Evolutionary conservation across 53 echinoderm and acorn worm genomes (phyloP).

Genomic region (Echinometra lucunter): DNA sequence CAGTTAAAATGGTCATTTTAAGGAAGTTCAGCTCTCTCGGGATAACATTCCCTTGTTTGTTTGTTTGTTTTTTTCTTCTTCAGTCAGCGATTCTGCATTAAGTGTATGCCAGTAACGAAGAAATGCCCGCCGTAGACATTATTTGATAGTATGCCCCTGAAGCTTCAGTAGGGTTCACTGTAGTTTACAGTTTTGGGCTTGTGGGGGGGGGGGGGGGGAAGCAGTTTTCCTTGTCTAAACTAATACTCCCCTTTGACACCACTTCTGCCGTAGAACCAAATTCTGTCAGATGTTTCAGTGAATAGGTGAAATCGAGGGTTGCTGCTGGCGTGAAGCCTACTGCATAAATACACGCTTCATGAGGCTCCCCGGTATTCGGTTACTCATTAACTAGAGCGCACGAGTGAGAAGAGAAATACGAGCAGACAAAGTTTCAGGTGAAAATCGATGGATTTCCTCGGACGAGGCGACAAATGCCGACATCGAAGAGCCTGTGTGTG

Average conservation of each 20-base stretch:
- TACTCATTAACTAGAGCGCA: slow-evolving; percentile 66
- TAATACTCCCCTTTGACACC: background rate
- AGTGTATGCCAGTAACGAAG: too few relatives aligned
- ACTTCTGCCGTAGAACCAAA: background rate
- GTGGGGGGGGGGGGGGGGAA: background rate
- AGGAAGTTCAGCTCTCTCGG: too few relatives aligned
- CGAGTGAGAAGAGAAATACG: slow-evolving; percentile 46
- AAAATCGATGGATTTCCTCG: slow-evolving; percentile 36
- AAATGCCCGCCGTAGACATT: too few relatives aligned
- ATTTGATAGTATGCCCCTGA: background rate
- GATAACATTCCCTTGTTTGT: too few relatives aligned
- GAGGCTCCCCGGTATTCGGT: slow-evolving; percentile 21
- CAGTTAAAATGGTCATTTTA: too few relatives aligned
- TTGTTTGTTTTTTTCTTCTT: too few relatives aligned
- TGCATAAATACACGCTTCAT: slow-evolving; percentile 56
- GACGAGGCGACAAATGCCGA: slow-evolving; percentile 7
- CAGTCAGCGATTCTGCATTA: too few relatives aligned
- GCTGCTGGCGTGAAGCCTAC: background rate
- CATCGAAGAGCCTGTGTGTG: background rate
- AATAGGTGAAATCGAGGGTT: background rate
- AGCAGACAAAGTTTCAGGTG: slow-evolving; percentile 30
- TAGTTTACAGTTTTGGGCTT: background rate
- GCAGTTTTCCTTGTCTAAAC: background rate
- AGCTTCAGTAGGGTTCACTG: background rate
- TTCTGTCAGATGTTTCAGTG: background rate